phyloP scores from a whole-genome alignment of 2,797 vertebrate genomes.

The Phaenicophaeus curvirostris region DNA sequence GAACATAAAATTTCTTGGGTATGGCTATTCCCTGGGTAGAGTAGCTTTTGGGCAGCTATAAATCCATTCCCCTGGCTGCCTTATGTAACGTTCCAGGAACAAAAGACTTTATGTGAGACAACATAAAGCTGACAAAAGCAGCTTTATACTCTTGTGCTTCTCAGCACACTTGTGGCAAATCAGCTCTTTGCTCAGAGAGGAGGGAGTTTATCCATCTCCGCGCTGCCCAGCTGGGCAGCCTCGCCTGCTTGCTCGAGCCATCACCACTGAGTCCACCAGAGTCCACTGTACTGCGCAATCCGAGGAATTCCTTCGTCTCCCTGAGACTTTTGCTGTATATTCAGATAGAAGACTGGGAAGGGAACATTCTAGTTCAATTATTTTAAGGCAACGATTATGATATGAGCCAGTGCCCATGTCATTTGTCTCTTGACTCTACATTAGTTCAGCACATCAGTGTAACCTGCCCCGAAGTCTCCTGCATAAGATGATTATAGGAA shows the following conservation, averaged over 20 bases:
- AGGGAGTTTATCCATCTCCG: neutral
- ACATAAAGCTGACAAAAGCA: neutral
- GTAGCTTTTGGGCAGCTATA: neutral
- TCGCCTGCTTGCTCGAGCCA: neutral
- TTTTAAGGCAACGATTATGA: neutral
- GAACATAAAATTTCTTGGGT: neutral
- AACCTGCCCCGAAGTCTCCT: neutral
- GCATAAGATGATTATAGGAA: neutral
- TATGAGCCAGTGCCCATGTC: neutral
- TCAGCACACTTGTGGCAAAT: neutral
- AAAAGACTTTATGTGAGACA: neutral
- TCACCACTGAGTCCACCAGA: neutral
- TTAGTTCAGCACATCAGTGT: neutral
- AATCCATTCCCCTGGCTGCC: neutral
- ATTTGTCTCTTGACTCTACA: neutral
- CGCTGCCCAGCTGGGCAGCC: neutral
- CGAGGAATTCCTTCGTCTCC: neutral
- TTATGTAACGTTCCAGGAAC: neutral
- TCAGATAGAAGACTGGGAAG: neutral
- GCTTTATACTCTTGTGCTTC: neutral
- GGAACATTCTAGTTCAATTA: neutral
- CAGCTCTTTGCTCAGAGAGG: neutral
- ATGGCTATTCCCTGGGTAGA: neutral
- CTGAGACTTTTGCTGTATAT: neutral
- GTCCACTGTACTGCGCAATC: accelerated